Evolutionary conservation across 2,113 vertebrate species (phyloP), one percentile per base, ranked within the genome.

Genomic region (Peromyscus californicus): DNA sequence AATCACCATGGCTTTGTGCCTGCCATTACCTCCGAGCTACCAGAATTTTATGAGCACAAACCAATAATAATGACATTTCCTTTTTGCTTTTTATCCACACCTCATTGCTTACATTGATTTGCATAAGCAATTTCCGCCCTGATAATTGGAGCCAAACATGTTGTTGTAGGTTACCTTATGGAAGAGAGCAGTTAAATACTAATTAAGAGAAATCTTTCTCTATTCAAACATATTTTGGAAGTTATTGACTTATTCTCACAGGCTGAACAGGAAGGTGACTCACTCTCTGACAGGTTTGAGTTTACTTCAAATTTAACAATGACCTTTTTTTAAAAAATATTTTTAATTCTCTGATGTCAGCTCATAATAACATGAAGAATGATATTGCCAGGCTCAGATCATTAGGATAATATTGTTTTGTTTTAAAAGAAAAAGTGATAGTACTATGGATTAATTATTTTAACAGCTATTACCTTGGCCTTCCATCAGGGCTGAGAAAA

Each of bases 91-190:
- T 97, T 97, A 93, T 96, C 96, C 57, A 98, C 94, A 98, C 96
- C 97, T 98, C 97, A 98, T 98, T 98, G 94, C 94, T 97, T 97
- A 96, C 93, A 97, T 97, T 97, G 97, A 98, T 98, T 97, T 98
- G 97, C 97, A 97, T 98, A 98, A 98, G 97, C 96, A 97, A 97
- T 97, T 97, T 98, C 91, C 42, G 82, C 94, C 92, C 80, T 96
- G 90, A 98, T 97, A 98, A 98, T 97, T 97, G 95, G 92, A 97
- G 93, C 85, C 97, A 97, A 98, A 96, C 91, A 98, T 95, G 96
- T 95, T 93, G 88, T 93, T 97, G 86, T 94, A 96, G 90, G 90
- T 92, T 96, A 95, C 89, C 84, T 97, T 93, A 98, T 97, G 94
- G 93, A 96, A 98, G 97, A 97, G 74, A 89, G 90, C 87, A 97